Base-by-base conservation (phyloP, 2,888 invertebrate genomes). In the Cryptocephalus moraei region DNA sequence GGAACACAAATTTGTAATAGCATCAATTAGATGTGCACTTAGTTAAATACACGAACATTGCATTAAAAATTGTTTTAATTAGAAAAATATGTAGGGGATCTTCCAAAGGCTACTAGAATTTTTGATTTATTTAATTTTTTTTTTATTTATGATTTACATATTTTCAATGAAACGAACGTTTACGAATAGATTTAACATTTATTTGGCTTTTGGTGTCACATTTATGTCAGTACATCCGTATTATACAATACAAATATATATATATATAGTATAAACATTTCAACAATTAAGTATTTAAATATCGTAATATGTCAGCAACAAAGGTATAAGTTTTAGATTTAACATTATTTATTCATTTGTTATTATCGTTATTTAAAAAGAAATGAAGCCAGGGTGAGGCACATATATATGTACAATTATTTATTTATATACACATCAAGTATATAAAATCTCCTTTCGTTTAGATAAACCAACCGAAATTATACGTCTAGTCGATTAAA, bases 121-220 rank as follows among this genome's bases (percentile, higher is more conserved):
- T n/a, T n/a, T n/a, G n/a, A n/a, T n/a, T n/a, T n/a, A n/a, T n/a
- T n/a, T n/a, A n/a, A n/a, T n/a, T n/a, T n/a, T n/a, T n/a, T n/a
- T n/a, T n/a, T n/a, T n/a, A n/a, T n/a, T n/a, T n/a, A n/a, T n/a
- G n/a, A n/a, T n/a, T n/a, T n/a, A n/a, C n/a, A n/a, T n/a, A n/a
- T n/a, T 34, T 34, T 36, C 36, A 36, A 12, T 36, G 32, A 41
- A 48, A 33, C 12, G 13, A 41, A 44, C 31, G 8, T 41, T 33
- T 55, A 52, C 49, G 48, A 61, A 60, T 62, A 51, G 57, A 56
- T 49, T 62, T 62, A 68, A 68, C 66, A 67, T 68, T 66, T 67
- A 67, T 65, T 62, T 64, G 64, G 63, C 62, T 68, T 43, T 22
- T 68, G 68, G 69, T 69, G 68, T 69, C 69, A 69, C 68, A 68